Base-by-base conservation (phyloP, 2,797 vertebrate genomes). In the Gambusia yucatana region DNA sequence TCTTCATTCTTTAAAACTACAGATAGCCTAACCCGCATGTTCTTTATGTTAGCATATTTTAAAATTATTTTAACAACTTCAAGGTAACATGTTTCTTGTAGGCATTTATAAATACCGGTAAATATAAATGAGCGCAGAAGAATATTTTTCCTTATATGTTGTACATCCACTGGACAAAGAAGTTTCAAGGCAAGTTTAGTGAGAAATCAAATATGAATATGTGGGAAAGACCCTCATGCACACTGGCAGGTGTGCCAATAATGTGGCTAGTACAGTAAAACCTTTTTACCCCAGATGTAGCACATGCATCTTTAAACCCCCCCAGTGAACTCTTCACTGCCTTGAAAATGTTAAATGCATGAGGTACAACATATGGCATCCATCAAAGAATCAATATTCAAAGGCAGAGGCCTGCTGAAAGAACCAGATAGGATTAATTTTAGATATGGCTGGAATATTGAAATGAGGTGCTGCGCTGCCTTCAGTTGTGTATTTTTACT, bases 361-460 rank as follows among this genome's bases (percentile, higher is more conserved):
- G 87, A 88, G 80, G 72, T 55, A 25, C 75, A 86, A 87, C 92
- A 91, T 89, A 89, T 89, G 90, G 82, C 39, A n/a, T 7, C 63
- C 82, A 82, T 76, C 82, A 82, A 77, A 50, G 52, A 87, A 88
- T 89, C 85, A 90, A 89, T 86, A 92, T 91, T 89, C 82, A 91
- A 80, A 82, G 76, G 83, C 80, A 86, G 79, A 79, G 65, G 73
- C 79, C 63, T 67, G 75, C 47, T 79, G 73, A 77, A 78, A 72
- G 81, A 72, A 82, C 72, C 7, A 4, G 79, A 87, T 71, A 72
- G n/a, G 75, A 82, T 75, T 91, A 90, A 91, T 90, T 91, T 87
- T 88, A 91, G 89, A 83, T 77, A 72, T 55, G 50, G 25, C 77
- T 70, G 67, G 78, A 82, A 82, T 72, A 88, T 89, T 87, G 28